Conservation (phyloP, 53 echinoderm and acorn worm genomes). For the Holothuria leucospilota region DNA sequence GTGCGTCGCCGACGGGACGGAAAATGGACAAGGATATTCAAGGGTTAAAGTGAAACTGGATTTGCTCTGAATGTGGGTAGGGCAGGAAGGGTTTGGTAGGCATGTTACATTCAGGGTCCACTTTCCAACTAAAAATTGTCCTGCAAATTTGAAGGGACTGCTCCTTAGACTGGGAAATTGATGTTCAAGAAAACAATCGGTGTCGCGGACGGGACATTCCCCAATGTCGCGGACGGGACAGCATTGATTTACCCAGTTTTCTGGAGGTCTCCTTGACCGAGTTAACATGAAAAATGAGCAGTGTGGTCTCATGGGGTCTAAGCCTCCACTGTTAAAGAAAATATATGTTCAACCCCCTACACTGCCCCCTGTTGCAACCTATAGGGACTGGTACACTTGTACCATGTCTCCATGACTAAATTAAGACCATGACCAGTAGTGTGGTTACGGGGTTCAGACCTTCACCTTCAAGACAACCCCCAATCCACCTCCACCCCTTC, state of each 20-base stretch:
- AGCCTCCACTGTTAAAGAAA: background rate
- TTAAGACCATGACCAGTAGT: too few species aligned
- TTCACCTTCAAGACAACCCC: too few species aligned
- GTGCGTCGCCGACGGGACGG: background rate
- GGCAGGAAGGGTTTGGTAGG: background rate
- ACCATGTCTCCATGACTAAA: too few species aligned
- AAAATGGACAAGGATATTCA: conserved; percentile 2
- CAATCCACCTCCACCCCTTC: too few species aligned
- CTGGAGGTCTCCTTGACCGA: background rate
- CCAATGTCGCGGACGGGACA: conserved; percentile 8
- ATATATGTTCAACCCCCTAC: background rate
- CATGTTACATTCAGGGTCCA: background rate
- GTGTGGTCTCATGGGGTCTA: background rate
- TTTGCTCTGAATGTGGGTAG: conserved; percentile 3
- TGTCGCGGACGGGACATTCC: conserved; percentile 2
- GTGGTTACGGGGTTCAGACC: too few species aligned
- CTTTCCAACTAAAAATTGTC: background rate
- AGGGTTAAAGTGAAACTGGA: conserved; percentile 9
- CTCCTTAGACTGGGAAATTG: conserved; percentile 14
- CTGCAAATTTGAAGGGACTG: background rate
- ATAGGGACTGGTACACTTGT: too few species aligned
- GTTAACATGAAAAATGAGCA: background rate
- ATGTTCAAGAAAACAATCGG: background rate
- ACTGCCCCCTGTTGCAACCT: too few species aligned
- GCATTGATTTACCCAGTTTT: background rate